Percentiles rank a stretch among this genome's conserved stretches.
These are phyloP conservation scores for Rhodophaea formosa DNA, from an alignment of 2,888 invertebrate genomes.

Conservation along the genomic window DNA sequence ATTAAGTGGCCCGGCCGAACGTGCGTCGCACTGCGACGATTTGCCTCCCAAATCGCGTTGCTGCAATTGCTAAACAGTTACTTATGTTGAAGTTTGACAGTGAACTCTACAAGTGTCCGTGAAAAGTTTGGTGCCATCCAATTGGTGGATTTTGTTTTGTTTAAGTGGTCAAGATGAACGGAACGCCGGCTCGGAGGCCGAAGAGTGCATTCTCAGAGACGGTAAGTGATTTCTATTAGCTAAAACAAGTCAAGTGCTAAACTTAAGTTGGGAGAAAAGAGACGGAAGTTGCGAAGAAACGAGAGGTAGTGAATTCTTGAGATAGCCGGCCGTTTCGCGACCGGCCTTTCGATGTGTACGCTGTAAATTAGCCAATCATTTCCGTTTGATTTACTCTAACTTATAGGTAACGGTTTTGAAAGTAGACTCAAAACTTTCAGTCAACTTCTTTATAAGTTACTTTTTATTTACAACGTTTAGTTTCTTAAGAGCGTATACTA, in stretches of 20 bases:
- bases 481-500: too few relatives aligned
- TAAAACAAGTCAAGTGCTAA: conserved; percentile 13
- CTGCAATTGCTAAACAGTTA: conserved; percentile 27
- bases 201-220: conserved; percentile 75
- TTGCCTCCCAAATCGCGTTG: conserved; percentile 14
- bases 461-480: not conserved
- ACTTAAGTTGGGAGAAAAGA: conserved; percentile 17
- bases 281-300: conserved; percentile 1
- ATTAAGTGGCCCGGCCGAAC: conserved; percentile 49
- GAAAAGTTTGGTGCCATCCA: conserved; percentile 67
- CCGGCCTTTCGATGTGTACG: conserved; percentile 24
- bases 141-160: conserved; percentile 63
- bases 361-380: conserved; percentile 24
- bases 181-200: conserved; percentile 71
- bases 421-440: not conserved
- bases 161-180: conserved; percentile 69
- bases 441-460: not conserved
- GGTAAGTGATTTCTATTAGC: conserved; percentile 47
- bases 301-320: conserved; percentile 16
- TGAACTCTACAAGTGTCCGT: conserved; percentile 72
- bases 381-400: conserved; percentile 20
- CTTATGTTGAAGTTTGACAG: conserved; percentile 56
- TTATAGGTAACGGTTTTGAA: not conserved
- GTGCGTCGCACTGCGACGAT: conserved; percentile 23
- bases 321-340: conserved; percentile 26